Evolutionary conservation across 2,113 vertebrate genomes (phyloP).

Genomic region (Ondatra zibethicus): DNA sequence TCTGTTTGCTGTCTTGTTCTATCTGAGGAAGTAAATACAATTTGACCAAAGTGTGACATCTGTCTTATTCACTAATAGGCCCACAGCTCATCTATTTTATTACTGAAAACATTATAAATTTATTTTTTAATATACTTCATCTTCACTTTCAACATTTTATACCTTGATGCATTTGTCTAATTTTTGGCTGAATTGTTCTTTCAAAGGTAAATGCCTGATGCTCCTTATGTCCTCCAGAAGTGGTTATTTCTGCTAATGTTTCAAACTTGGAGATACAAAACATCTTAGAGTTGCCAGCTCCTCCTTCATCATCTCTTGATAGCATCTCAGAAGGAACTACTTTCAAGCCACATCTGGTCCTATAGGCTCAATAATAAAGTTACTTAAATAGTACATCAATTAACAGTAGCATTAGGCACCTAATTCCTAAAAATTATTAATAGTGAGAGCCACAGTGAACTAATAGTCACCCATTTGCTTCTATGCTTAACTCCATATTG

Average conservation of each 20-base stretch:
- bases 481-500: background rate
- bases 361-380: background rate
- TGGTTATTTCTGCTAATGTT: background rate
- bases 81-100: background rate
- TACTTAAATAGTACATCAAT: slow-evolving; percentile 11
- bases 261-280: background rate
- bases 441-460: background rate
- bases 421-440: background rate
- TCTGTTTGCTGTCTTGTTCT: background rate
- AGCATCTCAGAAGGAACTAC: background rate
- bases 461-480: background rate
- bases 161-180: background rate
- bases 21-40: background rate
- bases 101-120: background rate
- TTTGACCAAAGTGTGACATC: background rate
- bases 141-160: slow-evolving; percentile 1
- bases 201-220: background rate
- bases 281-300: background rate
- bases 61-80: background rate
- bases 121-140: no score
- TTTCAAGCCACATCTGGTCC: background rate
- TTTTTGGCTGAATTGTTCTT: background rate
- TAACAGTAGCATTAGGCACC: background rate
- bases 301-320: slow-evolving; percentile 12
- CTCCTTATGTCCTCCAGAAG: background rate